These are phyloP conservation scores for Marmota monax DNA, from an alignment of 2,113 vertebrate genomes.

Conservation along the genomic window DNA sequence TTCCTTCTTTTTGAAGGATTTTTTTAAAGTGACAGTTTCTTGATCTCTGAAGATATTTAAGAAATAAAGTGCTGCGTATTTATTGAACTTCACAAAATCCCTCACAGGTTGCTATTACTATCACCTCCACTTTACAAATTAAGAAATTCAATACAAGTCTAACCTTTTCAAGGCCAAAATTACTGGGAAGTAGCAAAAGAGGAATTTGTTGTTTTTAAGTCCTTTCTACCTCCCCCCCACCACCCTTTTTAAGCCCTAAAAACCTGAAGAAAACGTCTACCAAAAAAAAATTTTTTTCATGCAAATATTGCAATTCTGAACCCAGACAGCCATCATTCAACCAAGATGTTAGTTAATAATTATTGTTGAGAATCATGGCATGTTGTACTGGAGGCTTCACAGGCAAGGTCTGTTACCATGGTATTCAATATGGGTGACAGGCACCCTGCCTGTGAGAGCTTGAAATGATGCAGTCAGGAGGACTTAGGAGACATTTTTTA, in stretches of 20 bases:
- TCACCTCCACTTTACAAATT: neutral
- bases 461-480: constrained; percentile 67
- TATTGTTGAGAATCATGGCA: rapidly evolving
- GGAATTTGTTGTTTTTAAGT: neutral
- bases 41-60: neutral
- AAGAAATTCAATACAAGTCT: neutral
- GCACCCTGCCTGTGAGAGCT: constrained; percentile 71
- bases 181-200: neutral
- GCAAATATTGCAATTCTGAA: neutral
- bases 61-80: neutral
- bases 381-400: neutral
- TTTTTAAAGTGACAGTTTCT: neutral
- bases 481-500: constrained; percentile 63
- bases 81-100: neutral
- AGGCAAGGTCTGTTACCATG: constrained; percentile 55
- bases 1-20: neutral
- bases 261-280: neutral
- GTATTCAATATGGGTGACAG: constrained; percentile 62
- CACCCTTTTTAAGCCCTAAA: neutral
- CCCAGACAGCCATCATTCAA: neutral
- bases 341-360: neutral
- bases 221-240: neutral
- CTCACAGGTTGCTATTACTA: neutral
- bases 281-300: neutral
- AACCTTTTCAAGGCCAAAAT: neutral